phyloP scores from a whole-genome alignment of 2,797 vertebrate species.

The Nasua narica region DNA sequence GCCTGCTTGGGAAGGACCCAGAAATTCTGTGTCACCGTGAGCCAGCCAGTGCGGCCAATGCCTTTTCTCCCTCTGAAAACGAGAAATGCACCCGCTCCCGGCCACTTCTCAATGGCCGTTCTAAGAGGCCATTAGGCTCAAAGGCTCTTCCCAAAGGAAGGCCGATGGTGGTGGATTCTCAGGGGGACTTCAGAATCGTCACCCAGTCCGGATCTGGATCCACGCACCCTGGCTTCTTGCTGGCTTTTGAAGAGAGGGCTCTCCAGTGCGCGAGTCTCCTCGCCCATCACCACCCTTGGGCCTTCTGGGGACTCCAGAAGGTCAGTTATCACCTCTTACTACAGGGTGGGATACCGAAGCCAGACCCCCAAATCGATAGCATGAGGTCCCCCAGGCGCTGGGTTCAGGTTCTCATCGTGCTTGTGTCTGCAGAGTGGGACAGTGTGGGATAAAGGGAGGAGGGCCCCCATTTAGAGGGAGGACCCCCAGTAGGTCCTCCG shows the following conservation, averaged over 20 bases:
- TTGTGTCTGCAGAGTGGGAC: neutral
- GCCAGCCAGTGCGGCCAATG: neutral
- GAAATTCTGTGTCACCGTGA: slow-evolving; percentile 62
- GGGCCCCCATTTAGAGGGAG: too few species aligned
- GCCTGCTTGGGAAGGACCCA: slow-evolving; percentile 78
- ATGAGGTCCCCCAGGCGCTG: neutral
- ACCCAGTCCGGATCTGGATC: rapidly evolving
- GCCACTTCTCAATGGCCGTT: neutral
- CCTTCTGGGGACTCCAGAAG: neutral
- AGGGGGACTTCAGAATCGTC: neutral
- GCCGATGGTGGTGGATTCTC: neutral
- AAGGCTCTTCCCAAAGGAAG: neutral
- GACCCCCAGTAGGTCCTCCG: neutral
- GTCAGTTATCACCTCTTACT: neutral
- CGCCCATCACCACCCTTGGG: too few species aligned
- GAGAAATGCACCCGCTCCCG: neutral
- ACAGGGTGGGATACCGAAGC: neutral
- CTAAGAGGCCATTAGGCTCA: too few species aligned
- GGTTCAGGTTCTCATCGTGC: neutral
- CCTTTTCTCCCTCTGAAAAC: neutral
- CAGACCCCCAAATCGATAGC: neutral
- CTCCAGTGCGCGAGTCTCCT: neutral
- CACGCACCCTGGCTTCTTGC: neutral
- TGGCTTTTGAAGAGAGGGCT: neutral
- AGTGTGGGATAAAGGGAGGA: neutral